Evolutionary conservation across 1,140 invertebrate species (phyloP), one percentile per base, ranked within the genome.

Genomic region (Mycetomoellerius zeteki): DNA sequence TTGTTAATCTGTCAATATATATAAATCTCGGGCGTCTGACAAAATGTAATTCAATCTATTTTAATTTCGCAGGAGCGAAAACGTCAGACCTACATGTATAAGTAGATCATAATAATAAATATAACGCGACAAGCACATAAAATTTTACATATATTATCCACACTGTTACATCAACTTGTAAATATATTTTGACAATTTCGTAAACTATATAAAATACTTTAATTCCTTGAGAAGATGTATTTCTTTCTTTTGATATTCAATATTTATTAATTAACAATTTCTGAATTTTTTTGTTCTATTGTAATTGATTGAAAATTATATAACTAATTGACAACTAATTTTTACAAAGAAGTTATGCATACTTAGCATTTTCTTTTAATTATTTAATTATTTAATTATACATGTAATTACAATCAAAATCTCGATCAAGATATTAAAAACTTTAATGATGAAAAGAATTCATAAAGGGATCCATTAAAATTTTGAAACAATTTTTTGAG

Each of bases 1-100:
- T 85, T 75, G 82, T 85, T 85, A 84, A 85, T 85, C 82, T 52
- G 47, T 43, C 50, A 75, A 85, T 85, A 43, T 85, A 43, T 43
- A 43, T 43, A 85, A 85, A 85, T 67, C 60, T 85, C n/a, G 60
- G 60, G 5, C 62, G 33, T 77, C 33, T 52, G 73, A 85, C 47
- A 78, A 84, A 84, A 75, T 33, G 69, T 56, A 62, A 84, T 73
- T 75, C 37, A 75, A 84, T 75, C 37, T 75, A 75, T 50, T 84
- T 84, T 56, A 56, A 84, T 75, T 75, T 16, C 27, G 19, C n/a
- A 27, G n/a, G 0, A 43, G 12, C 24, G 37, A 14, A 64, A 58
- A 69, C 62, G n/a, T 5, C 12, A 19, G 16, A 6, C 6, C 47
- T 30, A 27, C 10, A 27, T 10, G 8, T 60, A 27, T 72, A 73